Conservation (phyloP, 2,797 vertebrate genomes). For the Phaenicophaeus curvirostris region DNA sequence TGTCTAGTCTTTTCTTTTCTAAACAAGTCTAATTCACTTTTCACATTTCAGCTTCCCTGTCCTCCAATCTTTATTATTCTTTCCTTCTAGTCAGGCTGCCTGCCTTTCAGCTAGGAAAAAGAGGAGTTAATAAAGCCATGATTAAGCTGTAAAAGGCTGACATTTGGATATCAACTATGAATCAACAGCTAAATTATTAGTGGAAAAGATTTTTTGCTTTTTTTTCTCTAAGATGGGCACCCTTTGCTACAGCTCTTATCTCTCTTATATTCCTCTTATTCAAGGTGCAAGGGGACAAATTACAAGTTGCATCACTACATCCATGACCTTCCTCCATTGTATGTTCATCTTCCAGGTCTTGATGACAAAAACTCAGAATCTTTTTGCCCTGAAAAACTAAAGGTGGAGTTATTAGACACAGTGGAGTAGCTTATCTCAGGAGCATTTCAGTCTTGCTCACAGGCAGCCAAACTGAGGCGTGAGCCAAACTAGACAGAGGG, state of each 20-base stretch:
- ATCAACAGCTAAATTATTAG: slow-evolving; percentile 70
- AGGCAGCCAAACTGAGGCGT: slow-evolving; percentile 66
- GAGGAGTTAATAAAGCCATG: slow-evolving; percentile 72
- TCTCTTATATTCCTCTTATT: slow-evolving; percentile 27
- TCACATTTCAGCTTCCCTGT: slow-evolving; percentile 25
- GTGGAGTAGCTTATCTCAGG: slow-evolving; percentile 75
- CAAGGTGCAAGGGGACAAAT: slow-evolving; percentile 69
- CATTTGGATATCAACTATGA: slow-evolving; percentile 71
- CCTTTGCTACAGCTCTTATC: neutral
- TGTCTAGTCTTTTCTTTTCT: slow-evolving; percentile 62
- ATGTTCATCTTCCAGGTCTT: slow-evolving; percentile 59
- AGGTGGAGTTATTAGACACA: slow-evolving; percentile 80
- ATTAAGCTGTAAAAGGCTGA: slow-evolving; percentile 74
- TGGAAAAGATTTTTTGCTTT: slow-evolving; percentile 27
- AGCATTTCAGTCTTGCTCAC: slow-evolving; percentile 71
- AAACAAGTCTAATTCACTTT: slow-evolving; percentile 39
- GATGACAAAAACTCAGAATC: slow-evolving; percentile 78
- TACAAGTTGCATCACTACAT: slow-evolving; percentile 27
- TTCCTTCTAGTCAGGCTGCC: neutral
- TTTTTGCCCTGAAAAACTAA: slow-evolving; percentile 79
- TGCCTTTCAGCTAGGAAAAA: slow-evolving; percentile 31
- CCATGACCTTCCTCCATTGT: slow-evolving; percentile 42
- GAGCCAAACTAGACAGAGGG: slow-evolving; percentile 29
- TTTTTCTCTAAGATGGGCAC: neutral
- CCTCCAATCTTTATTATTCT: slow-evolving; percentile 14